A percentile compares a stretch with the other conserved stretches of the same genome.
Conservation (phyloP, 1,140 invertebrate genomes). For the Papilio helenus region DNA sequence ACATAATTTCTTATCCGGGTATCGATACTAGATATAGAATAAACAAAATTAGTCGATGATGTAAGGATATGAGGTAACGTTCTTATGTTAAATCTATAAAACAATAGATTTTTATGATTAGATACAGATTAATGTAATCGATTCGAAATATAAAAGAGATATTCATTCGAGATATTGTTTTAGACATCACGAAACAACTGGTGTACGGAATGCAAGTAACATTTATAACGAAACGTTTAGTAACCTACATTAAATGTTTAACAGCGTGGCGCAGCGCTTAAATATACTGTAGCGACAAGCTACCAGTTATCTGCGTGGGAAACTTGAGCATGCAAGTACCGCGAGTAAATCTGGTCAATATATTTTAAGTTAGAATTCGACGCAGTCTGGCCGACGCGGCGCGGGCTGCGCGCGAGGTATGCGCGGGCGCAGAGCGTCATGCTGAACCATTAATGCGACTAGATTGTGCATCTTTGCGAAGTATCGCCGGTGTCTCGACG, state of each 20-base stretch:
- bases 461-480: conserved; percentile 68
- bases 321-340: conserved; percentile 55
- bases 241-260: conserved; percentile 40
- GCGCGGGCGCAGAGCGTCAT: conserved; percentile 52
- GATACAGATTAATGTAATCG: neutral
- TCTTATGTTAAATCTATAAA: neutral
- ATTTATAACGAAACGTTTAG: conserved; percentile 41
- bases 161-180: conserved; percentile 26
- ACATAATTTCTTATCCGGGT: neutral
- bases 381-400: conserved; percentile 56
- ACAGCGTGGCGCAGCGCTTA: conserved; percentile 33
- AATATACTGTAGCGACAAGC: conserved; percentile 54
- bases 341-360: conserved; percentile 54
- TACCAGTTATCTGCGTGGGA: conserved; percentile 69
- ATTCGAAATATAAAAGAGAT: conserved; percentile 9
- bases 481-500: conserved; percentile 37
- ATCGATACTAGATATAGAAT: neutral
- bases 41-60: neutral
- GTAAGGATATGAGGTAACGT: neutral
- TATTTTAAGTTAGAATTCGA: conserved; percentile 76
- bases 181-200: conserved; percentile 21
- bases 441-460: conserved; percentile 62
- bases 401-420: conserved; percentile 49
- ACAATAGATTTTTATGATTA: neutral
- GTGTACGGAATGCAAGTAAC: conserved; percentile 35